These are phyloP conservation scores for Laticauda laticaudata DNA, from an alignment of 2,113 vertebrate genomes.

Conservation along the genomic window DNA sequence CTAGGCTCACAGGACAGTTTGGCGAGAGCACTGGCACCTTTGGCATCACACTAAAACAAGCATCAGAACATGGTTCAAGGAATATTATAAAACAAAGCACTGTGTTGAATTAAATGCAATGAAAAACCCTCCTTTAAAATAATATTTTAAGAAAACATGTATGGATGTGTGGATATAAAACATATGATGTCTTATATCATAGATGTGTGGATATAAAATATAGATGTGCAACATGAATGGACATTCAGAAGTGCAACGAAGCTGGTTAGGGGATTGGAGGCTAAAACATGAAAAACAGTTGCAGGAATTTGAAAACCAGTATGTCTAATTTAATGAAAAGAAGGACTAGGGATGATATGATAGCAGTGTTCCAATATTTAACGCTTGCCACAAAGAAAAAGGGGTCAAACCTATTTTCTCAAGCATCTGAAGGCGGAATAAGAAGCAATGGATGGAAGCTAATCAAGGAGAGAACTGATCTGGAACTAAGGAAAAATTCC, in stretches of 20 bases:
- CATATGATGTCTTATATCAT: background rate
- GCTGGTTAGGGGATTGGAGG: background rate
- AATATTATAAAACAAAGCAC: background rate
- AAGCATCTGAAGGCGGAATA: background rate
- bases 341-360: background rate
- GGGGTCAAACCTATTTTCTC: background rate
- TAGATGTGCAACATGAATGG: background rate
- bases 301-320: background rate
- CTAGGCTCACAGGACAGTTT: slow-evolving; percentile 38
- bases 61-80: background rate
- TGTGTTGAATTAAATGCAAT: background rate
- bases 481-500: background rate
- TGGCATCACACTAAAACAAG: slow-evolving; percentile 14
- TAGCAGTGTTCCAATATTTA: background rate
- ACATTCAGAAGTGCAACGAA: background rate
- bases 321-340: background rate
- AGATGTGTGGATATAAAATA: background rate
- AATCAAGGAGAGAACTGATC: background rate
- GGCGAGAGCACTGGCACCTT: background rate
- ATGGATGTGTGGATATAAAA: background rate
- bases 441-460: background rate
- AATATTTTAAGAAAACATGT: background rate
- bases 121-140: background rate
- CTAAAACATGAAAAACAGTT: background rate
- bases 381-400: background rate